Conservation (phyloP, 2,797 vertebrate genomes). For the Balearica regulorum region DNA sequence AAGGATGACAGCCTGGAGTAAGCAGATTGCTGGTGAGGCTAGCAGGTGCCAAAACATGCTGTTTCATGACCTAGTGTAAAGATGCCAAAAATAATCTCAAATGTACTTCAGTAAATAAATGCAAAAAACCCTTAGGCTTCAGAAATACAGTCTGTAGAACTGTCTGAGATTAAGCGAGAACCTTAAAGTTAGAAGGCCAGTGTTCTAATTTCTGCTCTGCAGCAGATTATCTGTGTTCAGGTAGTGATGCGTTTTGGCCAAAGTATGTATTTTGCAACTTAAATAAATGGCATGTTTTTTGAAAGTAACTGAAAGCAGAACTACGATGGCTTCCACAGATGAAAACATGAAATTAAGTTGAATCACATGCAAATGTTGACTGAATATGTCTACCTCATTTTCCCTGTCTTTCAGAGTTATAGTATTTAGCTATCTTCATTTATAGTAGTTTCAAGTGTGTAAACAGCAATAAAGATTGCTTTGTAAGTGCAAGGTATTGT, state of each 20-base stretch:
- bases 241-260: not conserved
- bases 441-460: not conserved
- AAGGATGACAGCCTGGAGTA: constrained; percentile 43
- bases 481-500: not conserved
- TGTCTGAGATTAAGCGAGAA: constrained; percentile 3
- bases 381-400: not conserved
- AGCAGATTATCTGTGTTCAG: not conserved
- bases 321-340: not conserved
- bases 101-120: constrained; percentile 23
- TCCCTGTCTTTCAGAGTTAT: not conserved
- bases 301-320: not conserved
- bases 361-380: not conserved
- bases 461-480: not conserved
- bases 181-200: not conserved
- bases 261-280: not conserved
- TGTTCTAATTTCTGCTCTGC: not conserved
- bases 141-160: not conserved
- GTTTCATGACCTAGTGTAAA: constrained; percentile 44
- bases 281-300: not conserved
- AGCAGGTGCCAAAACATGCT: constrained; percentile 50
- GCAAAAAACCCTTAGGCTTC: not conserved
- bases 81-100: constrained; percentile 53
- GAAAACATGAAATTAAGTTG: not conserved
- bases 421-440: not conserved
- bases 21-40: constrained; percentile 43